Percentiles rank a stretch among this genome's conserved stretches.
These are phyloP conservation scores for Sarcophilus harrisii DNA, from an alignment of 2,797 vertebrate genomes.

Conservation along the genomic window DNA sequence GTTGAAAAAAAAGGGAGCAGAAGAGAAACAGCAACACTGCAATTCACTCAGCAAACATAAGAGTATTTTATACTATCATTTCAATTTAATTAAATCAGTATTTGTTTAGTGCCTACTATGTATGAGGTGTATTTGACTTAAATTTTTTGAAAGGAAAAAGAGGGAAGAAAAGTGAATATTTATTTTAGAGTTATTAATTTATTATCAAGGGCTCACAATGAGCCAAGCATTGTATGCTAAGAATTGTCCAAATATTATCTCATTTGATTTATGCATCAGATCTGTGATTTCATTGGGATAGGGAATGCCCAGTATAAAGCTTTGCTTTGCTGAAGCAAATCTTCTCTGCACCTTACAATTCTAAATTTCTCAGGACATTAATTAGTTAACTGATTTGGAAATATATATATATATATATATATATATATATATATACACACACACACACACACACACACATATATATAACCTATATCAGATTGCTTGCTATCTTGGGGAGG, in stretches of 20 bases:
- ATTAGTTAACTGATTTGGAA: background rate
- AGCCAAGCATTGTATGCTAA: background rate
- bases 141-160: background rate
- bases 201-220: background rate
- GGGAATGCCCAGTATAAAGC: background rate
- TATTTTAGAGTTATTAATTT: background rate
- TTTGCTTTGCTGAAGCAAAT: background rate
- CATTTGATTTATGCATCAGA: background rate
- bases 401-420: too few relatives aligned
- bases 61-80: background rate
- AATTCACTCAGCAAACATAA: constrained; percentile 89
- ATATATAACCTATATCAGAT: too few relatives aligned
- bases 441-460: too few relatives aligned
- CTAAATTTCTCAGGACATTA: background rate
- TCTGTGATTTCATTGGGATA: background rate
- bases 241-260: background rate
- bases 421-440: too few relatives aligned
- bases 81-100: background rate
- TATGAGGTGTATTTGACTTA: background rate
- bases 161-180: background rate
- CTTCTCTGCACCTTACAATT: background rate
- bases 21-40: constrained; percentile 88
- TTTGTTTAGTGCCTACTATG: background rate
- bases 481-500: too few relatives aligned
- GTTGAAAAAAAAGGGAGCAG: constrained; percentile 93